A percentile compares a stretch with the other conserved stretches of the same genome.
phyloP scores from a whole-genome alignment of 2,113 vertebrate species.

The Bambusicola thoracicus region DNA sequence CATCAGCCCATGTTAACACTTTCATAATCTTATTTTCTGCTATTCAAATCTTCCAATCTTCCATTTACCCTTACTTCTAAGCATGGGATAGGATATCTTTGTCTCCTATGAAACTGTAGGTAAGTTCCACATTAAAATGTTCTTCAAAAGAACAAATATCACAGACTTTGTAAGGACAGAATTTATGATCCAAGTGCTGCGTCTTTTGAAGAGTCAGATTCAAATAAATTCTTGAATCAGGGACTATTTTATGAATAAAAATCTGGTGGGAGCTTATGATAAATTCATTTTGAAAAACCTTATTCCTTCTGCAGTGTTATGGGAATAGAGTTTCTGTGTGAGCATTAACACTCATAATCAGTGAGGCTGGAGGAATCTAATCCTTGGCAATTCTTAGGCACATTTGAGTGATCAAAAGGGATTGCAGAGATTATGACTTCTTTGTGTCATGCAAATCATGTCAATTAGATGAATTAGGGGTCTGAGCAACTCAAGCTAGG shows the following conservation, averaged over 20 bases:
- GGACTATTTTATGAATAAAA: conserved; percentile 19
- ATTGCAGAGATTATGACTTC: conserved; percentile 14
- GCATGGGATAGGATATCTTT: not conserved
- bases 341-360: not conserved
- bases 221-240: conserved; percentile 33
- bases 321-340: conserved; percentile 13
- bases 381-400: conserved; percentile 23
- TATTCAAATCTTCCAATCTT: not conserved
- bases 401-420: conserved; percentile 39
- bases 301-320: conserved; percentile 1
- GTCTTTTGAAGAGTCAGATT: conserved; percentile 41
- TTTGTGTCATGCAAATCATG: conserved; percentile 1
- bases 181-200: conserved; percentile 22
- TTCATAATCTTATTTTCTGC: accelerated
- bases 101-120: not conserved
- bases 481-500: not conserved
- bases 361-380: conserved; percentile 3
- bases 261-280: conserved; percentile 8
- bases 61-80: not conserved
- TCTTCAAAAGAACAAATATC: not conserved
- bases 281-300: conserved; percentile 19
- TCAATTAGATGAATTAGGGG: conserved; percentile 14
- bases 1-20: not conserved
- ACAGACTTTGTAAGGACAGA: not conserved
- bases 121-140: not conserved